These are phyloP conservation scores for Sclerurus mexicanus DNA, from an alignment of 2,113 vertebrate species.

Conservation along the genomic window DNA sequence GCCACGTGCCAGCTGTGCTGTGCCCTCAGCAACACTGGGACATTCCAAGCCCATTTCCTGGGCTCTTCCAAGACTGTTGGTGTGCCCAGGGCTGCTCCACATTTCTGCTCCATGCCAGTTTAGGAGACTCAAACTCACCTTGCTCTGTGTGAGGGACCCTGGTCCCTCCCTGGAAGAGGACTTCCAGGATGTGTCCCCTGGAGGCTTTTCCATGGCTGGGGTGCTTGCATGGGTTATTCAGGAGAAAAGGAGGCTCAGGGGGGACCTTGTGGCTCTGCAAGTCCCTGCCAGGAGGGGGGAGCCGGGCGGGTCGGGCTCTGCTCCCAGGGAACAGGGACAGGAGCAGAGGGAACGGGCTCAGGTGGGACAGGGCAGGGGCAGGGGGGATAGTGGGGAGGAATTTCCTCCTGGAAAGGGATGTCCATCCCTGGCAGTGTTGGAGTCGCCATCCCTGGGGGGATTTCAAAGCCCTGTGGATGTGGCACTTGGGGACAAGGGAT, in stretches of 20 bases:
- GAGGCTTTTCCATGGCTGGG: not conserved
- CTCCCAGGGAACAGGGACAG: not conserved
- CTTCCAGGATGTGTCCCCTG: not conserved
- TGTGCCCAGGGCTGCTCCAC: not conserved
- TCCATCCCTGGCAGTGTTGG: not conserved
- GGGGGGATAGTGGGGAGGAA: not conserved
- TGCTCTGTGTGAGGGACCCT: not conserved
- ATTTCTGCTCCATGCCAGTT: not conserved
- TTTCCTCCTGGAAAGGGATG: not conserved
- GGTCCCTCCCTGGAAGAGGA: rapidly evolving
- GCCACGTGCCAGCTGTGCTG: rapidly evolving
- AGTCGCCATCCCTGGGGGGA: not conserved
- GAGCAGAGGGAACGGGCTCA: not conserved
- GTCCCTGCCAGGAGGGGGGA: not conserved
- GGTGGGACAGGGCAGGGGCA: not conserved
- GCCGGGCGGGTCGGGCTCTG: not conserved
- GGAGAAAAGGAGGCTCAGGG: not conserved
- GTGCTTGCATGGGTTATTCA: not conserved
- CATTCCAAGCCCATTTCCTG: not conserved
- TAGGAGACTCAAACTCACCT: not conserved
- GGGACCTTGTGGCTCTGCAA: too few species aligned
- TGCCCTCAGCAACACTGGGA: not conserved
- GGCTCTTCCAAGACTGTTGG: not conserved
- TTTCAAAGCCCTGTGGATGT: not conserved
- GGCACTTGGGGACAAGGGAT: not conserved